Conservation (phyloP, 2,888 invertebrate species). For the Tachina lurida region DNA sequence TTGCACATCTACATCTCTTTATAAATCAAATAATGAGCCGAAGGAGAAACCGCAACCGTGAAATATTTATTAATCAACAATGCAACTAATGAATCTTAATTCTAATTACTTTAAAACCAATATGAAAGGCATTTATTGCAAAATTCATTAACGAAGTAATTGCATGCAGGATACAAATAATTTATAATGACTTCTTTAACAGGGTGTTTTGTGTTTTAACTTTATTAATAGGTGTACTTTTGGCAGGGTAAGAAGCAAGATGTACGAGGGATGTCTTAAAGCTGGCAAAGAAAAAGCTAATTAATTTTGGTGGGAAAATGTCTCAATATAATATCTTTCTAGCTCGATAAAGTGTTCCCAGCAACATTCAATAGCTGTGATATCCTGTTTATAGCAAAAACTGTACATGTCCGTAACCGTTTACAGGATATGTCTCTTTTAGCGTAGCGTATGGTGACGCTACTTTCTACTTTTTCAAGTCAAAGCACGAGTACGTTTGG, state of each 20-base stretch:
- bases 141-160: slow-evolving; percentile 42
- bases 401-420: too few relatives aligned
- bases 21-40: background rate
- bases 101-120: slow-evolving; percentile 25
- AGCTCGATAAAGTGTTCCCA: too few relatives aligned
- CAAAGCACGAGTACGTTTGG: too few relatives aligned
- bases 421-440: too few relatives aligned
- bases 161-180: background rate
- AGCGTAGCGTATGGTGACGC: too few relatives aligned
- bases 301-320: too few relatives aligned
- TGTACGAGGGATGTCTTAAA: too few relatives aligned
- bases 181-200: background rate
- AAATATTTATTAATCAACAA: slow-evolving; percentile 34
- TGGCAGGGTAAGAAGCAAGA: background rate
- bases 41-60: slow-evolving; percentile 24
- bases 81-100: slow-evolving; percentile 35
- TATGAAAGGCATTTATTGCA: slow-evolving; percentile 27
- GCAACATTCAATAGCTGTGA: too few relatives aligned
- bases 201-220: background rate
- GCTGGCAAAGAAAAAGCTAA: too few relatives aligned
- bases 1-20: background rate
- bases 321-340: too few relatives aligned
- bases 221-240: background rate
- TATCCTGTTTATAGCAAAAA: too few relatives aligned
- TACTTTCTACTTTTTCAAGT: too few relatives aligned